Percentiles rank a stretch among this genome's conserved stretches.
Conservation (phyloP, 2,797 vertebrate species). For the Todus mexicanus region DNA sequence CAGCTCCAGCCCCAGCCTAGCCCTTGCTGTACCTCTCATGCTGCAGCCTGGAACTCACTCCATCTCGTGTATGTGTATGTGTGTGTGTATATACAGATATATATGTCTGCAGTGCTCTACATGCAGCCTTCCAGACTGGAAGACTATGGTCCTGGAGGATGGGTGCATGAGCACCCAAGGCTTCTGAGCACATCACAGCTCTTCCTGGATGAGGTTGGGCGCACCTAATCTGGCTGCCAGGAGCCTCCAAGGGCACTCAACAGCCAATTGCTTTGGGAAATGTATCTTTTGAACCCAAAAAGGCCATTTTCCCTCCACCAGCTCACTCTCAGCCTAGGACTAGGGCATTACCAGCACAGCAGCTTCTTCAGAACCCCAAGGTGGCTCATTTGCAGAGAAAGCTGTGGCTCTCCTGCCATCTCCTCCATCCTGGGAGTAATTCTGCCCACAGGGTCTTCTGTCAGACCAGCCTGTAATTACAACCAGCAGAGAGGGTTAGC, state of each 20-base stretch:
- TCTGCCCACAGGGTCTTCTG: neutral
- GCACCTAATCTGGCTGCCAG: neutral
- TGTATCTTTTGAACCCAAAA: neutral
- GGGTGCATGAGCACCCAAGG: neutral
- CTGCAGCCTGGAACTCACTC: neutral
- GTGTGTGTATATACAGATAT: neutral
- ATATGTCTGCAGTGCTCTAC: neutral
- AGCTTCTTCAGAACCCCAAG: neutral
- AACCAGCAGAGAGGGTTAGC: neutral
- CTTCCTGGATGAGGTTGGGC: neutral
- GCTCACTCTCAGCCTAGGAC: neutral
- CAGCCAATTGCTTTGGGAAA: neutral
- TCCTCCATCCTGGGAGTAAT: neutral
- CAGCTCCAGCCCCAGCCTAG: neutral
- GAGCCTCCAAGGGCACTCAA: neutral
- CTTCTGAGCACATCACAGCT: neutral
- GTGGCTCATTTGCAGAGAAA: neutral
- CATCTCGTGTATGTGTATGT: neutral
- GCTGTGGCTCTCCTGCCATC: neutral
- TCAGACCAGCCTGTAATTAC: neutral
- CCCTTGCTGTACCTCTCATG: neutral
- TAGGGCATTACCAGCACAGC: neutral
- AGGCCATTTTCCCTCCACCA: neutral
- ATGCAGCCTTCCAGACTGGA: neutral
- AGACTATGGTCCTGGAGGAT: rapidly evolving